These are phyloP conservation scores for Sinosuthora webbiana DNA, from an alignment of 2,113 vertebrate species.

Conservation along the genomic window DNA sequence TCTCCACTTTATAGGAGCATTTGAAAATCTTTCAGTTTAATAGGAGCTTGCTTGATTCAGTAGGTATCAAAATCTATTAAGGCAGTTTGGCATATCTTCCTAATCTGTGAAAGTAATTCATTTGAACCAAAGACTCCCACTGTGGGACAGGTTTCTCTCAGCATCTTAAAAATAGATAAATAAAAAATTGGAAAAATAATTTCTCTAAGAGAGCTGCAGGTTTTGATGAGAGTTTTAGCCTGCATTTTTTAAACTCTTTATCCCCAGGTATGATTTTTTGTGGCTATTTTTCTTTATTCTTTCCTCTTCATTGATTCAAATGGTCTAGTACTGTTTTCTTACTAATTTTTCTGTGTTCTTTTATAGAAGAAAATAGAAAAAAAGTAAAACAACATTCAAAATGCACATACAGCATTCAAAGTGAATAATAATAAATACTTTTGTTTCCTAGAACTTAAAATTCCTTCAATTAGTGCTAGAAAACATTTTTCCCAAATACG, in stretches of 20 bases:
- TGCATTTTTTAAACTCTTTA: neutral
- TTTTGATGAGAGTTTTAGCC: neutral
- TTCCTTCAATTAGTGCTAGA: neutral
- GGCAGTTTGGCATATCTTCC: neutral
- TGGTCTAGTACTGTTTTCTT: neutral
- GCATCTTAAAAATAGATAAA: neutral
- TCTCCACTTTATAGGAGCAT: neutral
- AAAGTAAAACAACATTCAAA: neutral
- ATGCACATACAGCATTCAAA: neutral
- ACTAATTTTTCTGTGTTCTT: neutral
- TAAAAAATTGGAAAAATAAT: neutral
- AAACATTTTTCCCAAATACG: neutral
- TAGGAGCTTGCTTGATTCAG: neutral
- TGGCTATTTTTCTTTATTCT: neutral
- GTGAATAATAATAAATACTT: neutral
- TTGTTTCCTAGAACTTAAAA: neutral
- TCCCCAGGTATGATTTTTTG: neutral
- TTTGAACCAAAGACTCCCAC: neutral
- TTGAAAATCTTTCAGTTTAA: neutral
- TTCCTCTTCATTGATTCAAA: neutral
- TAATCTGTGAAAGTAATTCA: neutral
- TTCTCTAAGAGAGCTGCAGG: neutral
- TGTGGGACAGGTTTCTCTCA: neutral
- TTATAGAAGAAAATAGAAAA: neutral
- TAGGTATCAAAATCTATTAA: neutral